Conservation (phyloP, 2,113 vertebrate genomes). For the Eretmochelys imbricata region DNA sequence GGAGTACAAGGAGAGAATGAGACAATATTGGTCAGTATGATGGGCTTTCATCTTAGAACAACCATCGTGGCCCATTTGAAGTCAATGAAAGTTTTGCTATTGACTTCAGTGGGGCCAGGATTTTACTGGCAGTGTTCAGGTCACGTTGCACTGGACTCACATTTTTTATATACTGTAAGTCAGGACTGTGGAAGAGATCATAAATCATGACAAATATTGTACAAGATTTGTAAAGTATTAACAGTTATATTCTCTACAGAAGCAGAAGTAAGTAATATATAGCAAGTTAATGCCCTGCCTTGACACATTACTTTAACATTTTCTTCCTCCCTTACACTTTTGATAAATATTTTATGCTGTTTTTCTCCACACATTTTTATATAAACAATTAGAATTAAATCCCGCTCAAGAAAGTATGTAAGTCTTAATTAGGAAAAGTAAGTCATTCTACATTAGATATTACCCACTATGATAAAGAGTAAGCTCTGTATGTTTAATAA, state of each 20-base stretch:
- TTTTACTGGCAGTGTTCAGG: background rate
- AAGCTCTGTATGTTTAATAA: background rate
- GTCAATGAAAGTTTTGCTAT: background rate
- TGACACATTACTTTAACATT: background rate
- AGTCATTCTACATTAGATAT: background rate
- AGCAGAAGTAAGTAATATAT: background rate
- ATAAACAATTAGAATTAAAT: background rate
- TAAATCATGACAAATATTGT: background rate
- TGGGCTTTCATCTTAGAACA: too few species aligned
- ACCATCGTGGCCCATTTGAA: background rate
- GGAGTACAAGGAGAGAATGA: too few species aligned
- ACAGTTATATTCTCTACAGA: background rate
- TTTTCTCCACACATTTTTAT: background rate
- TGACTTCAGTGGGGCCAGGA: background rate
- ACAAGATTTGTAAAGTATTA: background rate
- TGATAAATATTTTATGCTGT: background rate
- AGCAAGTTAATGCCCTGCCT: background rate
- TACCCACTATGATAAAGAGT: background rate
- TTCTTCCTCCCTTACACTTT: background rate
- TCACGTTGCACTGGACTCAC: background rate
- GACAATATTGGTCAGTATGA: too few species aligned
- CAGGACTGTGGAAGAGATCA: background rate
- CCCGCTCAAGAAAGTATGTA: background rate
- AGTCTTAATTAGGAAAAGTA: background rate
- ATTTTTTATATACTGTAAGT: conserved; percentile 29